Conservation (phyloP, 2,113 vertebrate species). For the Saccopteryx bilineata region DNA sequence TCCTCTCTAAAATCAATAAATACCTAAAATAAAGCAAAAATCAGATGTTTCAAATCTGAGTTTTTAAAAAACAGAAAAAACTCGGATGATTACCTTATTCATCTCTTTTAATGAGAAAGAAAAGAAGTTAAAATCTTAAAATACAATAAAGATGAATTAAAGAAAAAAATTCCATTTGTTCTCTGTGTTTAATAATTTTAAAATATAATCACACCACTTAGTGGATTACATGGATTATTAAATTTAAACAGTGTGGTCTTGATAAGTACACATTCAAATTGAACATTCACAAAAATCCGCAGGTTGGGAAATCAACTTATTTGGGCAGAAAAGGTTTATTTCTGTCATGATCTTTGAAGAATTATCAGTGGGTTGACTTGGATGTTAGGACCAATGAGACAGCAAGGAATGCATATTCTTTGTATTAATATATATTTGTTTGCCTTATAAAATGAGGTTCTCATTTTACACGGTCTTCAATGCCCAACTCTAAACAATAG, state of each 20-base stretch:
- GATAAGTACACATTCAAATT: constrained; percentile 25
- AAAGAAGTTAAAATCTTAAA: constrained; percentile 21
- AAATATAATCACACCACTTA: constrained; percentile 8
- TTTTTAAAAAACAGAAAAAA: not conserved
- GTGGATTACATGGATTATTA: not conserved
- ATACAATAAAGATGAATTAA: constrained; percentile 29
- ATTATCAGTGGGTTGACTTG: constrained; percentile 22
- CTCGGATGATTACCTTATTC: not conserved
- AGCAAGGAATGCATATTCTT: not conserved
- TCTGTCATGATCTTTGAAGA: constrained; percentile 29
- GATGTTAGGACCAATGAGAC: not conserved
- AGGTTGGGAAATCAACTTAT: constrained; percentile 9
- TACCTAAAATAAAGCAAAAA: too few relatives aligned
- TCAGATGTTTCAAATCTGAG: too few relatives aligned
- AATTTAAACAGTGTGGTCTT: constrained; percentile 4
- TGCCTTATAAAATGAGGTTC: constrained; percentile 17
- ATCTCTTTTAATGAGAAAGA: constrained; percentile 24
- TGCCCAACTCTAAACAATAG: not conserved
- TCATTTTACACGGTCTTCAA: not conserved
- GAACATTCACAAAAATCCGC: not conserved
- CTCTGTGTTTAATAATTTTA: constrained; percentile 39
- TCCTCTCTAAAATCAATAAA: too few relatives aligned
- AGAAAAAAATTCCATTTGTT: constrained; percentile 59
- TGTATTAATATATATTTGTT: constrained; percentile 23
- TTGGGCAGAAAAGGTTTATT: constrained; percentile 35